Evolutionary conservation across 2,888 invertebrate genomes (phyloP), one percentile per base, ranked within the genome.

Genomic region (Amblyjoppa proteus): DNA sequence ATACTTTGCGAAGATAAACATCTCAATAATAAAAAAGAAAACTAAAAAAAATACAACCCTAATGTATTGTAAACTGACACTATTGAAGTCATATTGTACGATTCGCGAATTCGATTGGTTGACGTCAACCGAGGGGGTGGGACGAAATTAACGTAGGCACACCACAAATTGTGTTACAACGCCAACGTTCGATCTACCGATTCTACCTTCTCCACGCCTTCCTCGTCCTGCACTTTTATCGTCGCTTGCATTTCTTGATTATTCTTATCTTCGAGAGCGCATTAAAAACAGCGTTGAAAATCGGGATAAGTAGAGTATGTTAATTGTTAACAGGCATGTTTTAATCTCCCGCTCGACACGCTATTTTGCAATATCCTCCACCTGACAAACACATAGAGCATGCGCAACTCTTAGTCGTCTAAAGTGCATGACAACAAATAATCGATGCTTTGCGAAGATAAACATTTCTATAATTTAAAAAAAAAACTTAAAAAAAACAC

Each of bases 181-280:
- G n/a, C n/a, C 7, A 28, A n/a, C 68, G 34, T 81, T 74, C 76
- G 73, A 70, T 85, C 74, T 53, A 28, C n/a, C 53, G 45, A 38
- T 34, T 75, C 25, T 58, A 25, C 28, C 25, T 11, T 28, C 58
- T 25, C 53, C n/a, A 6, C 16, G 75, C 58, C 61, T 71, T 51
- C 49, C 25, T 53, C 53, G 51, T 71, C 41, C 56, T 53, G 31
- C 34, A 9, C 34, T 64, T 7, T 75, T 13, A 16, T 34, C 45
- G 9, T 45, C 41, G 51, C 16, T 53, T 80, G 38, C 70, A 58
- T 58, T 76, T 80, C 70, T 34, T 34, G 34, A 6, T 34, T 34
- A 5, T 6, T 34, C 34, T 34, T 34, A 34, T n/a, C n/a, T n/a
- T n/a, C n/a, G n/a, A n/a, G n/a, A n/a, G 9, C 4, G 31, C 49